Base-by-base conservation (phyloP, 2,113 vertebrate genomes). In the Centrocercus urophasianus region DNA sequence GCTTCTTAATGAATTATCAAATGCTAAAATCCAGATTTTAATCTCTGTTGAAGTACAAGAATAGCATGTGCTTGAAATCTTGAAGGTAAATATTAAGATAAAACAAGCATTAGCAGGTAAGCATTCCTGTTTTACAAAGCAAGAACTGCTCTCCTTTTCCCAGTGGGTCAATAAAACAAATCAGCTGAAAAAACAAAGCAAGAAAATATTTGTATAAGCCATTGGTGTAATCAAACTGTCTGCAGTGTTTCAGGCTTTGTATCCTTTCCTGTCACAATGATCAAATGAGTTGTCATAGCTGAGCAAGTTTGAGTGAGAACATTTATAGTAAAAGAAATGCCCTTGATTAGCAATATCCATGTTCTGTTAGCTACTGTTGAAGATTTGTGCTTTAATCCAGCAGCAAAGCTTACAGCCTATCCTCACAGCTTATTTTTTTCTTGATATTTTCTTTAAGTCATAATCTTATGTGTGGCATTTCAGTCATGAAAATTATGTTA, bases 311-410 rank as follows among this genome's bases (percentile, higher is more conserved):
- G 28, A 30, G 47, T 85, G 56, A 89, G 60, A 83, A 47, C 48
- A 42, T 5, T 73, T 19, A 8, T 0, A 48, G 50, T 8, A 30
- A 54, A 90, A 85, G 18, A 52, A 21, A 10, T 15, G 13, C 48
- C 27, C 25, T 64, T 80, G 50, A 25, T 77, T 81, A 76, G 30
- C 5, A 34, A 10, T 50, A 38, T n/a, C 34, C 42, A 2, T 74
- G 64, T 47, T 80, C 22, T 70, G 30, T 71, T 61, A 17, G 8
- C 30, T 81, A 1, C 42, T 52, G 56, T 16, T 80, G 56, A n/a
- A 59, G 56, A 67, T 64, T 74, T 93, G 22, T 93, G 42, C 72
- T 88, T 80, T 89, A 96, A 76, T 88, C 32, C 64, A 80, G 25
- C 56, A 75, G 60, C 36, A 67, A 66, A 74, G 8, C 42, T 86